A percentile compares a stretch with the other conserved stretches of the same genome.
Evolutionary conservation across 2,888 invertebrate species (phyloP).

Genomic region (Brachypterus glaber): DNA sequence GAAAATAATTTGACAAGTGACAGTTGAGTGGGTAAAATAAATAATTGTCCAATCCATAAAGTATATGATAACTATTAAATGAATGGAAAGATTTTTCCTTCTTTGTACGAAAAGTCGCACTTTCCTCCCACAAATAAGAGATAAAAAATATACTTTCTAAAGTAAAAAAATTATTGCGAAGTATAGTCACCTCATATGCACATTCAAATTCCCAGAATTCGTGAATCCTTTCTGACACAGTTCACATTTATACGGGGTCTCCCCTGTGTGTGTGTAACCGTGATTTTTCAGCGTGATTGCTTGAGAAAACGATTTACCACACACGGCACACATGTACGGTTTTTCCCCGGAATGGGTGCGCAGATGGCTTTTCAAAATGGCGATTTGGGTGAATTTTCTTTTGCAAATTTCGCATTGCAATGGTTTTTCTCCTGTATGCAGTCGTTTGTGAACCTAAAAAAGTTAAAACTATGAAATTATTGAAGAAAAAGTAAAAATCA

Average conservation of each 20-base stretch:
- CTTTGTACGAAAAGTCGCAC: too few relatives aligned
- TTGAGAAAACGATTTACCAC: not conserved
- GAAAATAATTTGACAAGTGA: too few relatives aligned
- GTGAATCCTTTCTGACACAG: not conserved
- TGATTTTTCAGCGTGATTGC: not conserved
- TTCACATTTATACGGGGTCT: not conserved
- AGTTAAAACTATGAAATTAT: not conserved
- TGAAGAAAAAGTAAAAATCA: too few relatives aligned
- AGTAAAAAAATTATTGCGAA: too few relatives aligned
- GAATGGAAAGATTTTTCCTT: too few relatives aligned
- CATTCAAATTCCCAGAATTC: not conserved
- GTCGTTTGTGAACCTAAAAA: not conserved
- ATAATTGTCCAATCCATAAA: too few relatives aligned
- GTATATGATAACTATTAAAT: too few relatives aligned
- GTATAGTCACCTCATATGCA: constrained; percentile 1
- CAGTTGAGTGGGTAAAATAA: too few relatives aligned
- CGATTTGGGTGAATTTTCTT: not conserved
- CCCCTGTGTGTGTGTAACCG: not conserved
- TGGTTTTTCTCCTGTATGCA: not conserved
- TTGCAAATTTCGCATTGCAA: not conserved
- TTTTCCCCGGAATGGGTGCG: not conserved
- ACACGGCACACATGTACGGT: not conserved
- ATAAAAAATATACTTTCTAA: too few relatives aligned
- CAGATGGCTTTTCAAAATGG: not conserved
- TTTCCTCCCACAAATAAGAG: too few relatives aligned